Base-by-base conservation (phyloP, 2,888 invertebrate species). In the Yponomeuta evonymella region DNA sequence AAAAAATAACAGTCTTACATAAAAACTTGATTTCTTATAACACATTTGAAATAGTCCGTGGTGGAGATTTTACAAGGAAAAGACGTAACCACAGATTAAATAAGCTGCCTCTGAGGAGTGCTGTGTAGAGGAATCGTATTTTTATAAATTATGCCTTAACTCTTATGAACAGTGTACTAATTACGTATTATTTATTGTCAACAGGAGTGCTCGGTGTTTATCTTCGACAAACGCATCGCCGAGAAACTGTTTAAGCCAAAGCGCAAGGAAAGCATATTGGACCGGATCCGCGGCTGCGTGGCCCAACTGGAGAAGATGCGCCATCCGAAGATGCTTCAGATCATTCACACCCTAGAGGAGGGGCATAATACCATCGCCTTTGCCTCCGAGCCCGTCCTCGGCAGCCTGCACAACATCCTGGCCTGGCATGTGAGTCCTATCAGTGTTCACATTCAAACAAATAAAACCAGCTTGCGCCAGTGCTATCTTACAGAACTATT, bases 211-310 rank as follows among this genome's bases (percentile, higher is more conserved):
- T 98, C 98, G 0, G 95, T 98, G 75, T 98, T 98, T 89, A 93
- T 98, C 72, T 98, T 98, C 85, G 98, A 98, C 88, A 98, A 98
- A 86, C 95, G 96, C 75, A 95, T 96, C 71, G 98, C 97, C 0
- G 98, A 98, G 81, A 98, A 98, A 83, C 90, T 98, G 65, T 97
- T 97, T 90, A 98, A 97, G 81, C 98, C 98, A 4, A 96, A 97
- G 77, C 94, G 97, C 72, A 97, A 97, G 83, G 98, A 98, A 82
- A 95, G 95, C n/a, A 96, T 98, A 77, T 95, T 98, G 9, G 98
- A 98, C 81, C 94, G 97, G 72, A 92, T 98, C 71, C 94, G 97
- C 58, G 94, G 94, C 73, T 96, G 97, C 73, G 95, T 98, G 10
- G 92, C 94, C 71, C 95, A 96, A 77, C 92, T 98, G 82, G 96